Evolutionary conservation across 2,888 invertebrate genomes (phyloP), one percentile per base, ranked within the genome.

Genomic region (Drosophila limbata): DNA sequence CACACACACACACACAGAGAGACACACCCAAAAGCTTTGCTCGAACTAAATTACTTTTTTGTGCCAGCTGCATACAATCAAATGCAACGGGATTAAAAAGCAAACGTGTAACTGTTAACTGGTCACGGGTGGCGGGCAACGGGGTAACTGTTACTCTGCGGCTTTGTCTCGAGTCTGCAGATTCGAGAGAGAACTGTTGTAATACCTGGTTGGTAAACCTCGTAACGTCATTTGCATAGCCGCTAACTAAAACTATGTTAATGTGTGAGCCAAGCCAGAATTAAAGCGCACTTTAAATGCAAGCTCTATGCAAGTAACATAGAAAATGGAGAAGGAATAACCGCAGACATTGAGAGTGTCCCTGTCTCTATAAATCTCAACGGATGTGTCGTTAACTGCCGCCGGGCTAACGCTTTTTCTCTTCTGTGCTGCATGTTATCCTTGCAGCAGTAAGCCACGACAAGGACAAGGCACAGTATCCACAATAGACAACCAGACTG

Each of bases 311-410:
- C 56, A 50, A 37, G 44, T 39, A 44, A 45, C 57, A 50, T 33
- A 35, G 69, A 63, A 9, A 37, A 10, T 10, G 37, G 5, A 21
- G 33, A 1, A 4, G 4, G 11, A 19, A 48, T 31, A 79, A 77
- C 83, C 80, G 80, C 83, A 87, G 83, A 84, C 85, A 78, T 80
- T 67, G 88, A 77, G 77, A 73, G 8, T 39, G 48, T 44, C 42
- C 25, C 63, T 53, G 48, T 76, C 79, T 69, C 84, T 57, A 79
- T 77, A 87, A 83, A 84, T 83, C 82, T 83, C 79, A 65, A 64
- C 84, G 82, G 82, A 84, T 87, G 84, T 83, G 84, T 87, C 87
- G 87, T 78, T 82, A 87, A 78, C 88, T 84, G 88, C 85, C 69
- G 73, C 42, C 48, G 81, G 84, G 25, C 5, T 69, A 77, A 70